Evolutionary conservation across 2,888 invertebrate genomes (phyloP), one percentile per base, ranked within the genome.

Genomic region (Drosophila antonietae): DNA sequence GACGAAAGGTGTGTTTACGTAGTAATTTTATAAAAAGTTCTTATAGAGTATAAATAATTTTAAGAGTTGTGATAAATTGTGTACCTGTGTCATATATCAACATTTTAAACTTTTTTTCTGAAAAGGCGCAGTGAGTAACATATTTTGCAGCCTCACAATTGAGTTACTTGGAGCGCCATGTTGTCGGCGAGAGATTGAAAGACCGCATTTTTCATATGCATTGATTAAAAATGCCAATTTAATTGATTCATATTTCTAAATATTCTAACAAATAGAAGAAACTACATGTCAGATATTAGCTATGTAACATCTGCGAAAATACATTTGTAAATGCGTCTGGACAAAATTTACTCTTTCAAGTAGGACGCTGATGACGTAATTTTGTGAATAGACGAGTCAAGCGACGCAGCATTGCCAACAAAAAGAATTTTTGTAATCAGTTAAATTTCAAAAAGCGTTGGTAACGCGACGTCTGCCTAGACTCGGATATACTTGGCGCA

Each of bases 351-450:
- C 47, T 63, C 44, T 47, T 64, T 68, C 78, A 78, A 84, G 70
- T 89, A 79, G 90, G 89, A 81, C 90, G 89, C 90, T 84, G 86
- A 90, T 86, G 86, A 86, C 86, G 86, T 86, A 86, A 86, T 90
- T 76, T 70, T 59, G 61, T 67, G 67, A 68, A 59, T 58, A 55
- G 64, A 52, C 73, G 47, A 88, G 66, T 65, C 67, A 75, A 82
- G 82, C 68, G 39, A 46, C 28, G 28, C 49, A 43, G 82, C 73
- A 65, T 79, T 76, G 85, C 85, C 80, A 82, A 68, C 83, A 69
- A 52, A 23, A 65, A 75, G 49, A 59, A 18, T 33, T 51, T 57
- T 64, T 68, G 47, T 59, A 67, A 68, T 71, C 73, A 61, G 78
- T 83, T 78, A 60, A 52, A 78, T 61, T 82, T 80, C 28, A 64